Percentiles rank a stretch among this genome's conserved stretches.
phyloP scores from a whole-genome alignment of 2,113 vertebrate genomes.

The Larimichthys polyactis region DNA sequence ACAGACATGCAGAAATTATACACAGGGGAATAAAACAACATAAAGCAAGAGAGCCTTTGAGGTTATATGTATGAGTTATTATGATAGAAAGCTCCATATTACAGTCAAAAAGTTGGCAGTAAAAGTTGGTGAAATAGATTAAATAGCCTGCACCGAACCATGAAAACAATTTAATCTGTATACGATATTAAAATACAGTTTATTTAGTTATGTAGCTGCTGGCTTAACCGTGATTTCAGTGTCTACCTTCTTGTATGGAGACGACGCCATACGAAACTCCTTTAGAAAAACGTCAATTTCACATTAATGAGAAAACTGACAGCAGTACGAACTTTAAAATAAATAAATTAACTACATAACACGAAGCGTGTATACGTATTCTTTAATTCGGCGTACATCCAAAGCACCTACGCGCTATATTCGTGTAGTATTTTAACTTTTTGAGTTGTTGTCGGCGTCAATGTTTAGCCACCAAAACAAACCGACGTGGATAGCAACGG shows the following conservation, averaged over 20 bases:
- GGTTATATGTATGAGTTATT: background rate
- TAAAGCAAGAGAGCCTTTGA: background rate
- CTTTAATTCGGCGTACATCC: slow-evolving; percentile 12
- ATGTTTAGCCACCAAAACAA: background rate
- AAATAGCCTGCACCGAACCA: background rate
- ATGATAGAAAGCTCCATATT: no score
- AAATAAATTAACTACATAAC: accelerated
- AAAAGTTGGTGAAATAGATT: background rate
- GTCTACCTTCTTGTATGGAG: background rate
- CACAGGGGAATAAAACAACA: background rate
- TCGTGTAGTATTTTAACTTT: slow-evolving; percentile 10
- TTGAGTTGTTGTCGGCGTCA: background rate
- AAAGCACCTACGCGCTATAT: accelerated
- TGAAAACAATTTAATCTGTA: background rate
- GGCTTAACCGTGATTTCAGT: background rate
- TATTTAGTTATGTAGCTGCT: background rate
- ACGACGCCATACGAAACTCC: slow-evolving; percentile 2
- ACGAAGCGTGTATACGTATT: accelerated
- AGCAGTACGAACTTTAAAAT: accelerated
- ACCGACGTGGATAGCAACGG: background rate
- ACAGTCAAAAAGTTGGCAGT: background rate
- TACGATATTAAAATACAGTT: background rate
- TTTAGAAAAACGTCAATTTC: background rate
- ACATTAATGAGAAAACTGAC: accelerated
- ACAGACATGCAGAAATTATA: background rate